A percentile compares a stretch with the other conserved stretches of the same genome.
Evolutionary conservation across 2,888 invertebrate genomes (phyloP).

Genomic region (Gymnoscelis rufifasciata): DNA sequence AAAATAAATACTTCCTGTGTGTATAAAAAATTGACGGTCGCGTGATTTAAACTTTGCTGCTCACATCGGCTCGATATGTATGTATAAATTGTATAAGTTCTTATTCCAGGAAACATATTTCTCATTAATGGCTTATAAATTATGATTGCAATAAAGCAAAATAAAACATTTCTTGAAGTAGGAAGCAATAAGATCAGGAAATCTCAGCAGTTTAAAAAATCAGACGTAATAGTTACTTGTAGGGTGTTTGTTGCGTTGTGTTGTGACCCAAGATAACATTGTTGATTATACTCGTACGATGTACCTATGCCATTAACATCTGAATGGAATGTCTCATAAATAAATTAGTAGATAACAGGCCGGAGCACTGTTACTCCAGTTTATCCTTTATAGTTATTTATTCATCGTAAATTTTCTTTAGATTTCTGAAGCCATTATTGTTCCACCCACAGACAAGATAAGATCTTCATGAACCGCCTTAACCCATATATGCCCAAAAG

Average conservation of each 20-base stretch:
- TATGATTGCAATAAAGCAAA: not conserved
- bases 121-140: not conserved
- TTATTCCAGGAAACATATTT: too few species aligned
- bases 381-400: not conserved
- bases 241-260: conserved; percentile 28
- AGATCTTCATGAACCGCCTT: too few species aligned
- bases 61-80: not conserved
- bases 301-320: conserved; percentile 36
- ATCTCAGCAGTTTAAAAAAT: conserved; percentile 18
- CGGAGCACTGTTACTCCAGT: conserved; percentile 10
- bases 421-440: too few species aligned
- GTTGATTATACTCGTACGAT: conserved; percentile 14
- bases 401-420: too few species aligned
- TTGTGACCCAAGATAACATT: conserved; percentile 48
- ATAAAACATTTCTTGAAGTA: not conserved
- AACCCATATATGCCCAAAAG: too few species aligned
- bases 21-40: too few species aligned
- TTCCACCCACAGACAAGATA: too few species aligned
- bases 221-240: conserved; percentile 7
- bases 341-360: conserved; percentile 25
- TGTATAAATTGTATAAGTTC: too few species aligned
- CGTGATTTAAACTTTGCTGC: too few species aligned
- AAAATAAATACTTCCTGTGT: too few species aligned
- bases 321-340: conserved; percentile 33
- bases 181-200: conserved; percentile 28